phyloP scores from a whole-genome alignment of 2,797 vertebrate genomes.

The Eremophila alpestris region DNA sequence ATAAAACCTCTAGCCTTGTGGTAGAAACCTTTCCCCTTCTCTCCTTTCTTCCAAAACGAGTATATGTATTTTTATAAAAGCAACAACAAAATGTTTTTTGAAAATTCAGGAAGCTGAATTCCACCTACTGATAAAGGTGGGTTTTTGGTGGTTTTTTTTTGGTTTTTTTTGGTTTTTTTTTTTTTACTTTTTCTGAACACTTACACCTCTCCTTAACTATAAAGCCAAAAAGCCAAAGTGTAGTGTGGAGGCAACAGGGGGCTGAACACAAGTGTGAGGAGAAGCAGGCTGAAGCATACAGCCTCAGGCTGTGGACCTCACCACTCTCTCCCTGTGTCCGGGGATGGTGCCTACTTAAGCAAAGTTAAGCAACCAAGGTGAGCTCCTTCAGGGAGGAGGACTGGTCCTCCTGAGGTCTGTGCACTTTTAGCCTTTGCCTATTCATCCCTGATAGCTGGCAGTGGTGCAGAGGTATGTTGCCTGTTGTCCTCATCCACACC shows the following conservation, averaged over 20 bases:
- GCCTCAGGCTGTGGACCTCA: neutral
- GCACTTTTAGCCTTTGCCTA: neutral
- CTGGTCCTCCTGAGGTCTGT: neutral
- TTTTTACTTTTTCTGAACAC: neutral
- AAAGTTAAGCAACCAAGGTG: neutral
- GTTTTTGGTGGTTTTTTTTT: neutral
- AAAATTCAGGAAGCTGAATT: conserved; percentile 7
- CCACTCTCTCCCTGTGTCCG: neutral
- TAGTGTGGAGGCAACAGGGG: neutral
- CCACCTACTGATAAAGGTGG: neutral
- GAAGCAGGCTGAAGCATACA: neutral
- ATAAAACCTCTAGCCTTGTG: neutral
- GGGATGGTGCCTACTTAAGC: neutral
- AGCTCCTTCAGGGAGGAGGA: neutral
- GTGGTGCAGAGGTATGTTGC: neutral
- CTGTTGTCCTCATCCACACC: neutral
- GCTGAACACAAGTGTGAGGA: neutral
- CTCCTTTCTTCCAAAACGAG: neutral
- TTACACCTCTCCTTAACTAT: neutral
- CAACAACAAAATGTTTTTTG: neutral
- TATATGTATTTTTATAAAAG: neutral
- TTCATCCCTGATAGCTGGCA: neutral
- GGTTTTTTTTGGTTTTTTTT: neutral
- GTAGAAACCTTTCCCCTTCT: neutral
- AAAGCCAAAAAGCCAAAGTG: neutral